Conservation (phyloP, 1,140 invertebrate genomes). For the Neotoxoptera formosana region DNA sequence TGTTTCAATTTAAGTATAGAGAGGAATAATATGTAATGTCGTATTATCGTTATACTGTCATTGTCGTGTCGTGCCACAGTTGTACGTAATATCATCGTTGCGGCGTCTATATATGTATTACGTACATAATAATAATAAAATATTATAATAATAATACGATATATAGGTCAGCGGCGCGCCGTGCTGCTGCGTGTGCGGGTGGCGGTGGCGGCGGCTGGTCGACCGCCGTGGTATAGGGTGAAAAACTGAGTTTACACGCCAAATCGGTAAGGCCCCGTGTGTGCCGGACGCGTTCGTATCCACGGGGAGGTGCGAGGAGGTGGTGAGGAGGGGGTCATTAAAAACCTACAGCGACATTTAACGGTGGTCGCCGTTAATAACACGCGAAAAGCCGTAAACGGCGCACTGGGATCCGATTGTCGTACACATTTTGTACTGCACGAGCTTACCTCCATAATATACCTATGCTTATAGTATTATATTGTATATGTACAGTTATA, state of each 20-base stretch:
- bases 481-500: too few relatives aligned
- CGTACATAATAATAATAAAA: too few relatives aligned
- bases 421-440: background rate
- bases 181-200: background rate
- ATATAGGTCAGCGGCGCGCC: background rate
- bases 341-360: conserved; percentile 22
- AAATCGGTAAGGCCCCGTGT: background rate
- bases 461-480: too few relatives aligned
- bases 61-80: background rate
- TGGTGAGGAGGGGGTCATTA: background rate
- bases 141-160: too few relatives aligned
- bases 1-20: background rate
- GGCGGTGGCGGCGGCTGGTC: too few relatives aligned
- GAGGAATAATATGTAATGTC: background rate
- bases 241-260: conserved; percentile 24
- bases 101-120: background rate
- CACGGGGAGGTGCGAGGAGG: too few relatives aligned
- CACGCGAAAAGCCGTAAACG: background rate
- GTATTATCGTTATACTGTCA: background rate
- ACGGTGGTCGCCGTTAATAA: background rate
- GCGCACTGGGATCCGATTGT: background rate
- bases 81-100: background rate
- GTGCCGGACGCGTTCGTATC: background rate
- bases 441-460: too few relatives aligned
- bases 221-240: background rate